Evolutionary conservation across 2,888 invertebrate genomes (phyloP), one percentile per base, ranked within the genome.

Genomic region (Lissocephala sabroskyi): DNA sequence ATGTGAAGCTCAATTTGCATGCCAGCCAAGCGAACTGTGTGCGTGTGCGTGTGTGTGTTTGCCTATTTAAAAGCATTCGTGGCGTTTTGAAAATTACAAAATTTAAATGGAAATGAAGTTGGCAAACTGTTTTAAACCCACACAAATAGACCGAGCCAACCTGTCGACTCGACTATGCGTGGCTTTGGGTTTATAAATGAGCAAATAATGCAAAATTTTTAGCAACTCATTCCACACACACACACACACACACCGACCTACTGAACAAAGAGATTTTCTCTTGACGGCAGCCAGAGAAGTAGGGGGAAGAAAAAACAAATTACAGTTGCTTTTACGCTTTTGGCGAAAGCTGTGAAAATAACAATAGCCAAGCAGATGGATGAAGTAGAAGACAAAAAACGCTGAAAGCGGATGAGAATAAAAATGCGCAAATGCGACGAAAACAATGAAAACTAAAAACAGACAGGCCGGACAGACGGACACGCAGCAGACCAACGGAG

Each of bases 201-300:
- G 9, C 18, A 18, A 37, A 18, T 37, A 46, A 47, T 56, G 54
- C 55, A 51, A 63, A 61, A 59, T 62, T 68, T 17, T n/a, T 63
- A 61, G 65, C 58, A 65, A 63, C 61, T 68, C 73, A 68, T 73
- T 58, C 51, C 52, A 65, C 68, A n/a, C n/a, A n/a, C n/a, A n/a
- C n/a, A n/a, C n/a, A n/a, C n/a, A n/a, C n/a, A n/a, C n/a, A n/a
- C n/a, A n/a, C n/a, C n/a, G n/a, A n/a, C n/a, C n/a, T n/a, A 40
- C 52, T 40, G 39, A 57, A 63, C 65, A 68, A 68, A 65, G 65
- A 62, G 59, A 52, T 68, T 68, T 63, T 73, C 65, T 65, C n/a
- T n/a, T n/a, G n/a, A n/a, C n/a, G n/a, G n/a, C n/a, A n/a, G n/a
- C n/a, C n/a, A n/a, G n/a, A n/a, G n/a, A n/a, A n/a, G n/a, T n/a